phyloP scores from a whole-genome alignment of 2,888 invertebrate species.

The Itoplectis maculator region DNA sequence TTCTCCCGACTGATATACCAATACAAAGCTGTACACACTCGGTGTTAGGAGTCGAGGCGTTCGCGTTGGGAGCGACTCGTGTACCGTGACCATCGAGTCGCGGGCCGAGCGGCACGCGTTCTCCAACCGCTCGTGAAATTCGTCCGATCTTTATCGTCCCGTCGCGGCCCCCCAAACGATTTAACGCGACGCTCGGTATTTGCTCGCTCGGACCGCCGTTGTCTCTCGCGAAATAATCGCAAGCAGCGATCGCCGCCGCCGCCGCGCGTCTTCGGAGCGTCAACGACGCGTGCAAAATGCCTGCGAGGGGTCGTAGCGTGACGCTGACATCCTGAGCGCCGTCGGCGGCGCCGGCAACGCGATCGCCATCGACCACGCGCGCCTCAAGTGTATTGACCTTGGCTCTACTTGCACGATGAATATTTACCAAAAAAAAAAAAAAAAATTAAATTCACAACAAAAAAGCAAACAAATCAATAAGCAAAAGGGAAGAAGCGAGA shows the following conservation, averaged over 20 bases:
- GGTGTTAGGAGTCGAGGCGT: too few species aligned
- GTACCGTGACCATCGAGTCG: background rate
- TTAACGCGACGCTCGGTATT: constrained; percentile 15
- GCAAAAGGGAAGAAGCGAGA: background rate
- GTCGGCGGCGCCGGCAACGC: background rate
- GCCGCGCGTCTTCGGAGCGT: constrained; percentile 33
- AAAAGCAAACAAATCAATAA: background rate
- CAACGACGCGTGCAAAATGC: constrained; percentile 42
- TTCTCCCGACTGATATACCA: too few species aligned
- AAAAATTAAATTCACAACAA: too few species aligned
- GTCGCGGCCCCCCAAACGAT: constrained; percentile 50
- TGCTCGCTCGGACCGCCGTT: constrained; percentile 15
- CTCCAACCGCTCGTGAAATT: constrained; percentile 41
- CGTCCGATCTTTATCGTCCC: constrained; percentile 31
- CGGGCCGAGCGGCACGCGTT: constrained; percentile 27
- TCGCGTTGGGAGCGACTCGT: too few species aligned
- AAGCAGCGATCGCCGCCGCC: constrained; percentile 4
- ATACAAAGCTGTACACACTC: too few species aligned
- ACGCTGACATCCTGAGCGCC: constrained; percentile 11
- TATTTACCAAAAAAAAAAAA: constrained; percentile 21
- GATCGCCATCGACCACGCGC: background rate
- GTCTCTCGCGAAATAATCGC: constrained; percentile 33
- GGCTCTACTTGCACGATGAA: constrained; percentile 21
- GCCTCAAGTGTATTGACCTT: constrained; percentile 2
- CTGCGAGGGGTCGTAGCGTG: constrained; percentile 19